Evolutionary conservation across 2,113 vertebrate species (phyloP).

Genomic region (Miniopterus natalensis): DNA sequence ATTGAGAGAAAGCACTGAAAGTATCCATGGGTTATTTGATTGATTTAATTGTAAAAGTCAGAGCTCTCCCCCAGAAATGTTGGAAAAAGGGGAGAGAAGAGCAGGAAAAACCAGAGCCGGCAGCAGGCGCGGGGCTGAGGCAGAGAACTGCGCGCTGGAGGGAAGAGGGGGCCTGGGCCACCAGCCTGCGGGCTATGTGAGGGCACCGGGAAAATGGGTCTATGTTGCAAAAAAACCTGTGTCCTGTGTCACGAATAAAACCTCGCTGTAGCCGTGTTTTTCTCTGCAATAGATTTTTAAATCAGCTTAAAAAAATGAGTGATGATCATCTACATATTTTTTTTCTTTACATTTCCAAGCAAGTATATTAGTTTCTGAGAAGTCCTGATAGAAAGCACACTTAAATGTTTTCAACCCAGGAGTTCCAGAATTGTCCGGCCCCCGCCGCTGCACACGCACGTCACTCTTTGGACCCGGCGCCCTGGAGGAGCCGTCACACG

Average conservation of each 20-base stretch:
- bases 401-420: neutral
- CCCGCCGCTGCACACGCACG: fast-evolving
- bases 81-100: neutral
- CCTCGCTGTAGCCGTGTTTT: neutral
- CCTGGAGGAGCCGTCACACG: neutral
- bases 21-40: neutral
- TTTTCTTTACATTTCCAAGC: neutral
- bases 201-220: neutral
- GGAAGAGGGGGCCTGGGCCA: neutral
- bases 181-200: neutral
- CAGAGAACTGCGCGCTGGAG: neutral
- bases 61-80: neutral
- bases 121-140: neutral
- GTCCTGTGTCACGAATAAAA: neutral
- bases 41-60: neutral
- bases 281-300: neutral
- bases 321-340: neutral
- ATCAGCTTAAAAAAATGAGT: neutral
- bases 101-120: neutral
- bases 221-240: neutral
- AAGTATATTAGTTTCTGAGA: neutral
- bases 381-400: neutral
- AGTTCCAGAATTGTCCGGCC: neutral
- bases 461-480: neutral
- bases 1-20: neutral